Evolutionary conservation across 2,888 invertebrate genomes (phyloP).

Genomic region (Parnassius smintheus): DNA sequence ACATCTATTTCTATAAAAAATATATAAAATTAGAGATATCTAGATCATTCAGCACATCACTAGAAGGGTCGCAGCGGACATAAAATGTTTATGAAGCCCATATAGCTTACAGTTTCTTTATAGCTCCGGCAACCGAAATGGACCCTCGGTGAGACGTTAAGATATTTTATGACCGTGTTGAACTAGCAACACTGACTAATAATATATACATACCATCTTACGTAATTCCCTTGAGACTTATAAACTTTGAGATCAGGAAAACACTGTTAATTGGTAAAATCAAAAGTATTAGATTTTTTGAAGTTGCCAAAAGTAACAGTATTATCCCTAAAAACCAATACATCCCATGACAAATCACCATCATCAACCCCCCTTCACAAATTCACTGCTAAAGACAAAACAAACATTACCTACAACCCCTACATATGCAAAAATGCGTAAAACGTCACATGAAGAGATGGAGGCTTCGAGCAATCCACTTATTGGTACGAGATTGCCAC

Average conservation of each 20-base stretch:
- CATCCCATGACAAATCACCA: too few relatives aligned
- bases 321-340: too few relatives aligned
- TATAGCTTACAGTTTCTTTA: background rate
- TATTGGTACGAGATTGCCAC: too few relatives aligned
- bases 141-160: conserved; percentile 16
- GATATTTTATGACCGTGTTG: conserved; percentile 11
- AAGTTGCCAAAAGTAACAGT: too few relatives aligned
- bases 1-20: background rate
- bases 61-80: background rate
- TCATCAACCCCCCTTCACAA: too few relatives aligned
- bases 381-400: too few relatives aligned
- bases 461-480: too few relatives aligned
- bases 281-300: too few relatives aligned
- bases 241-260: background rate
- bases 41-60: background rate
- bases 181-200: conserved; percentile 7
- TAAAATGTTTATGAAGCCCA: conserved; percentile 22
- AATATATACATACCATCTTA: background rate
- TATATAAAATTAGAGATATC: background rate
- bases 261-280: background rate
- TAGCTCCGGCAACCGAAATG: conserved; percentile 3
- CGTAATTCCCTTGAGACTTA: background rate
- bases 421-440: too few relatives aligned
- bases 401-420: too few relatives aligned
- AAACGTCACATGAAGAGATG: too few relatives aligned